Evolutionary conservation across 2,113 vertebrate species (phyloP).

Genomic region (Ursus arctos): DNA sequence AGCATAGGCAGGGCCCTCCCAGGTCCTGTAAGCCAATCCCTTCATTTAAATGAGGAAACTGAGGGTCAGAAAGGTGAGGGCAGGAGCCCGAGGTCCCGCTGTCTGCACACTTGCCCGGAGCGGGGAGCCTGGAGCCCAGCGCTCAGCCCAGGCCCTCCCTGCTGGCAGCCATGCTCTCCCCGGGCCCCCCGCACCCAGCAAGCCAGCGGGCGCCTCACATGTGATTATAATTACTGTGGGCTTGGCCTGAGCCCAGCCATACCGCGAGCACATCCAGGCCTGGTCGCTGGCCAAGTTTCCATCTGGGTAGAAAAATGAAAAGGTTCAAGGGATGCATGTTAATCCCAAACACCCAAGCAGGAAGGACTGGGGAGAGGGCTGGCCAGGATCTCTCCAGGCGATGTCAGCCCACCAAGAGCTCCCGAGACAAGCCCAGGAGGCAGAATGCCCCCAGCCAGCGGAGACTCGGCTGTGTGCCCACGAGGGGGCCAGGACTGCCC

Average conservation of each 20-base stretch:
- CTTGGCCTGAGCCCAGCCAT: conserved; percentile 68
- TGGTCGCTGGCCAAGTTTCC: conserved; percentile 77
- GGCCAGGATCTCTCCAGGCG: background rate
- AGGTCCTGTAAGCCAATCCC: background rate
- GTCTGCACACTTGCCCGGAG: background rate
- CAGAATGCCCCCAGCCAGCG: background rate
- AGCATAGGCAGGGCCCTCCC: background rate
- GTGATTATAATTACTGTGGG: conserved; percentile 66
- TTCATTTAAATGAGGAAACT: background rate
- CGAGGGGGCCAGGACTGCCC: background rate
- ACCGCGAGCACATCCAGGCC: conserved; percentile 51
- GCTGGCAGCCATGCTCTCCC: background rate
- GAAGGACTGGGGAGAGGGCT: background rate
- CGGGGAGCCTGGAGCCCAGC: background rate
- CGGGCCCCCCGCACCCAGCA: background rate
- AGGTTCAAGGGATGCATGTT: conserved; percentile 70
- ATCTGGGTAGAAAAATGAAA: conserved; percentile 76
- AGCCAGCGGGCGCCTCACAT: conserved; percentile 57
- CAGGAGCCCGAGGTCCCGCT: background rate
- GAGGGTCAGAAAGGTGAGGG: background rate
- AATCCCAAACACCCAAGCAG: conserved; percentile 63
- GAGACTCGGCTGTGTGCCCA: background rate
- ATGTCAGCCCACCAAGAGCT: background rate
- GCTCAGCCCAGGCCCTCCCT: background rate
- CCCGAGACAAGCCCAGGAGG: background rate